Percentiles rank a stretch among this genome's conserved stretches.
Conservation (phyloP, 2,113 vertebrate species). For the Uria aalge region DNA sequence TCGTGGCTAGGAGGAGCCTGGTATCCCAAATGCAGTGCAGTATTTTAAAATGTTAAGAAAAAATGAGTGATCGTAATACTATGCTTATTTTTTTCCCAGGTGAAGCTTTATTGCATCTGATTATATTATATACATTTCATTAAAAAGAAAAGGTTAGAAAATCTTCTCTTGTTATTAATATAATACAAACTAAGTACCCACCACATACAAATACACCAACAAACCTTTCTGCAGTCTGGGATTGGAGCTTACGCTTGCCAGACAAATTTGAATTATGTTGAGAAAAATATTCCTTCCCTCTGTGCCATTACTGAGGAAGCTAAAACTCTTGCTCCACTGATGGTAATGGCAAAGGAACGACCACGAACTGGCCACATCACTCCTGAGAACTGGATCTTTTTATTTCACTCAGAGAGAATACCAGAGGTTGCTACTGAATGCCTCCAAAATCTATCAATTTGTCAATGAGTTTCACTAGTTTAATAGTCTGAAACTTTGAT, state of each 20-base stretch:
- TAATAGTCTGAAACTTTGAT: background rate
- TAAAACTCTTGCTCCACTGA: background rate
- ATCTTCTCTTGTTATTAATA: background rate
- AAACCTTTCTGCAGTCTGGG: background rate
- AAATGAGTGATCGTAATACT: background rate
- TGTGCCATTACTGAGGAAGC: background rate
- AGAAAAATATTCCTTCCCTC: background rate
- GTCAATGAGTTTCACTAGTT: background rate
- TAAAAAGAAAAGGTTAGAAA: background rate
- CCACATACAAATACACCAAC: background rate
- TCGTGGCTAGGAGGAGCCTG: background rate
- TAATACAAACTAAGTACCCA: background rate
- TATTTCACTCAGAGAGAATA: background rate
- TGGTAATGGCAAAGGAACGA: background rate
- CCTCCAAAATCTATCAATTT: background rate
- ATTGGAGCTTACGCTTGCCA: background rate
- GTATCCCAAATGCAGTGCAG: background rate
- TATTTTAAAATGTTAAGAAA: background rate
- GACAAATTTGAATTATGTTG: background rate
- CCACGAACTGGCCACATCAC: background rate
- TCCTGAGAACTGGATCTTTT: background rate
- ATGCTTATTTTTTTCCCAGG: background rate
- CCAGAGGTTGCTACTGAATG: background rate
- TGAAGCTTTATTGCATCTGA: constrained; percentile 20
- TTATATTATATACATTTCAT: background rate